These are phyloP conservation scores for Poecilia wingei DNA, from an alignment of 2,797 vertebrate genomes.

Conservation along the genomic window DNA sequence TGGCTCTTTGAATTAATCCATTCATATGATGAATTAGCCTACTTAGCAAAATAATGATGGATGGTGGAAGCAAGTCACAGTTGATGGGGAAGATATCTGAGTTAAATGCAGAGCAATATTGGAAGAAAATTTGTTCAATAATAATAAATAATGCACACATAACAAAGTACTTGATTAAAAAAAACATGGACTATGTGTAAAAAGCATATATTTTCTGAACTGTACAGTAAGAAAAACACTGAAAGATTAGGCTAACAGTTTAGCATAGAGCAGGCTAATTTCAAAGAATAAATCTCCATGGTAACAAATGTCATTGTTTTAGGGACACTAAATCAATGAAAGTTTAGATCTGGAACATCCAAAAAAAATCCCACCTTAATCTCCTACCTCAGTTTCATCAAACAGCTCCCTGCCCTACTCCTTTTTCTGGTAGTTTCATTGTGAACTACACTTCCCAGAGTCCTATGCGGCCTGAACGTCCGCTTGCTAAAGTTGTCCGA, in stretches of 20 bases:
- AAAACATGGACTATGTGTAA: not conserved
- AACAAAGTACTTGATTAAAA: not conserved
- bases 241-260: not conserved
- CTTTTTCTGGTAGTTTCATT: too few species aligned
- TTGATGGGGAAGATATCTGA: not conserved
- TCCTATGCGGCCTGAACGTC: constrained; percentile 28
- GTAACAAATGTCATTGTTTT: not conserved
- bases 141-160: not conserved
- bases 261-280: not conserved
- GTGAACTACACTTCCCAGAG: constrained; percentile 66
- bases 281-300: not conserved
- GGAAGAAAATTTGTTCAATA: not conserved
- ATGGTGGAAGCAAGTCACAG: not conserved
- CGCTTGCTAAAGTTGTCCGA: constrained; percentile 25
- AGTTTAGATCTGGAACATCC: not conserved
- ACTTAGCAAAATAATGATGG: not conserved
- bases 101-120: not conserved
- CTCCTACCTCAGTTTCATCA: not conserved
- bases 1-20: not conserved
- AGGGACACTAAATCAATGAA: not conserved
- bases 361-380: not conserved
- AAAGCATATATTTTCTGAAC: not conserved
- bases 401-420: not conserved
- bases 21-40: not conserved
- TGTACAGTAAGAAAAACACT: not conserved